phyloP scores from a whole-genome alignment of 2,113 vertebrate species.

The Indicator indicator region DNA sequence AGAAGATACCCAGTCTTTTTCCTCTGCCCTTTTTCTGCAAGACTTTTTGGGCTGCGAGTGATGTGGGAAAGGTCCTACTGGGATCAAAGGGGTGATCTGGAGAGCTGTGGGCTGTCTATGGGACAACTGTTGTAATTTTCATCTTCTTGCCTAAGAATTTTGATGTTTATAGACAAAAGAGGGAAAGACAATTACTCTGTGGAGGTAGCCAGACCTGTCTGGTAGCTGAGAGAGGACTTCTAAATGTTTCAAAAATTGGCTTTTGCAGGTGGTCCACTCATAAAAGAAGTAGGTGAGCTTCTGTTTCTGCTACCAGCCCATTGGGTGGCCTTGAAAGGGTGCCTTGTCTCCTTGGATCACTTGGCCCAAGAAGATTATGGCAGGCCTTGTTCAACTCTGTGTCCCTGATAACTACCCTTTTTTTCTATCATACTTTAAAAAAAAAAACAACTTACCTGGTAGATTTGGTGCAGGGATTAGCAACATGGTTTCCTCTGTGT shows the following conservation, averaged over 20 bases:
- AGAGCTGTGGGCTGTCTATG: neutral
- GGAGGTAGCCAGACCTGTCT: neutral
- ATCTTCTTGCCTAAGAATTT: neutral
- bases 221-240: neutral
- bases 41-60: neutral
- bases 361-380: no score
- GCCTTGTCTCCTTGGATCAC: neutral
- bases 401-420: neutral
- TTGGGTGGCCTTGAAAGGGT: neutral
- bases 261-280: neutral
- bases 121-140: neutral
- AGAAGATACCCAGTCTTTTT: neutral
- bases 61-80: neutral
- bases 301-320: neutral
- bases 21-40: neutral
- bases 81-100: neutral
- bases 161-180: neutral
- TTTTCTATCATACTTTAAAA: neutral
- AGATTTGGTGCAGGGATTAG: no score
- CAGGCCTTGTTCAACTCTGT: neutral
- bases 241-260: neutral
- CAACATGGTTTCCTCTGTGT: neutral
- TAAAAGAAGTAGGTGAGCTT: neutral
- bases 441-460: neutral
- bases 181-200: neutral